Evolutionary conservation across 1,140 invertebrate genomes (phyloP), one percentile per base, ranked within the genome.

Genomic region (Sipha flava): DNA sequence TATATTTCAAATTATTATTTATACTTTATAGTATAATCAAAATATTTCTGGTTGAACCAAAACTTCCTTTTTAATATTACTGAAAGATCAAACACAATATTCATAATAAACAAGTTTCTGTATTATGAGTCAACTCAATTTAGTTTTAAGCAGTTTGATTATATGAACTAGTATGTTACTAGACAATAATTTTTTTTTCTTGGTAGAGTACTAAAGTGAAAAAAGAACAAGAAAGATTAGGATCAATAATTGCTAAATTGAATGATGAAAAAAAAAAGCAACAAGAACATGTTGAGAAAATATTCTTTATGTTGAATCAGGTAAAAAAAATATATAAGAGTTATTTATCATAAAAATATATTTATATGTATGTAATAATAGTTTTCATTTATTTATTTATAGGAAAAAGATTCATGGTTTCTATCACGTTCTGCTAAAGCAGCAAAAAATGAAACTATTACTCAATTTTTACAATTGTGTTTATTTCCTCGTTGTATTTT

Each of bases 401-500:
- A 94, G 87, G 95, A 98, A 84, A 97, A 96, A 84, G 94, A 94
- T 83, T 87, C 89, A 29, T 99, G 97, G 97, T 98, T 99, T 87
- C 88, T 94, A 21, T 91, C 93, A 14, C 89, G 92, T 82, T 91
- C 92, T 64, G 91, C 90, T 14, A 96, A 95, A 85, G 92, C 92
- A 2, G 94, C 95, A 4, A 98, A 97, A 87, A 97, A 96, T 86
- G 96, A 98, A 86, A 97, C 95, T 0, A 96, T 98, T 54, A 98
- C 96, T 23, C 94, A 95, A 82, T 96, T 99, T 85, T 88, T 99
- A 81, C 97, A 99, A 86, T 87, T 97, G 26, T 99, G 98, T 86
- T 87, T 99, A 62, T 98, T 99, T 86, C 97, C 97, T 47, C 89
- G 97, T 79, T 97, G 95, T 87, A 95, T 95, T 81, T 98, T 97